phyloP scores from a whole-genome alignment of 2,797 vertebrate genomes.

The Argyrosomus regius region DNA sequence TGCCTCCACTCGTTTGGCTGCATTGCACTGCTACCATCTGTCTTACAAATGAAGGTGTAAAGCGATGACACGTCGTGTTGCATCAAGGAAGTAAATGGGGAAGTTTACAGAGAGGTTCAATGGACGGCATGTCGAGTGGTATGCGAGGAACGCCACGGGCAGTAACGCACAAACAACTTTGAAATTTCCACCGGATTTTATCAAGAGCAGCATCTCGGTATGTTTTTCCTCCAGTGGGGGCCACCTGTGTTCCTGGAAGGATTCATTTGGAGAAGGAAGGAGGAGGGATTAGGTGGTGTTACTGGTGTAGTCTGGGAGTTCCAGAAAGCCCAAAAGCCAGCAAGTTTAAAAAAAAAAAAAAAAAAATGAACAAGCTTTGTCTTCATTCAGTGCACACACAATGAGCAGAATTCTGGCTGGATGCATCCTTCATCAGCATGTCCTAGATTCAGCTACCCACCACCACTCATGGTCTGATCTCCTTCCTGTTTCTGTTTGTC shows the following conservation, averaged over 20 bases:
- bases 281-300: constrained; percentile 57
- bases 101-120: background rate
- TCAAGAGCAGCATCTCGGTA: constrained; percentile 51
- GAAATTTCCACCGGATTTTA: constrained; percentile 41
- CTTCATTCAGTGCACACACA: constrained; percentile 41
- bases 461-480: constrained; percentile 25
- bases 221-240: constrained; percentile 63
- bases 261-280: constrained; percentile 58
- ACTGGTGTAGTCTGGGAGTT: constrained; percentile 41
- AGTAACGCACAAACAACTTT: constrained; percentile 23
- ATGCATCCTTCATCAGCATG: constrained; percentile 55
- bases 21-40: constrained; percentile 59
- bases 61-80: constrained; percentile 25
- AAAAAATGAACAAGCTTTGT: constrained; percentile 44
- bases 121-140: constrained; percentile 11
- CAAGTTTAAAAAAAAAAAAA: constrained; percentile 12
- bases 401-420: constrained; percentile 41
- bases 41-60: constrained; percentile 52
- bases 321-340: constrained; percentile 32
- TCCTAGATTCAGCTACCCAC: constrained; percentile 54
- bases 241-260: constrained; percentile 77
- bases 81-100: constrained; percentile 35
- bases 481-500: constrained; percentile 41
- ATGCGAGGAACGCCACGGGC: constrained; percentile 41
- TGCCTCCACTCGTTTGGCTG: constrained; percentile 67